Base-by-base conservation (phyloP, 2,888 invertebrate genomes). In the Macropis europaea region DNA sequence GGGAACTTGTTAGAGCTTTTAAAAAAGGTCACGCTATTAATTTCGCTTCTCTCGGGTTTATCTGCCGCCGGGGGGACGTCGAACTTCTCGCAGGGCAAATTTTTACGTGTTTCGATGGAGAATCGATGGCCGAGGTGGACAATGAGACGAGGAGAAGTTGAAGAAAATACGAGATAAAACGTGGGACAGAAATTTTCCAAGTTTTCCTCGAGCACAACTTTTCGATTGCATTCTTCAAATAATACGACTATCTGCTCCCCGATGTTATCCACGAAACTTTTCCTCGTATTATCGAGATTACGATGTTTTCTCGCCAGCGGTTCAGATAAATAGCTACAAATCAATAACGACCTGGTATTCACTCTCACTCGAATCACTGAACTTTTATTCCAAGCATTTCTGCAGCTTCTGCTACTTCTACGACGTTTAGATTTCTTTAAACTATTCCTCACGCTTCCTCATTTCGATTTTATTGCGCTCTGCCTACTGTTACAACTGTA, bases 301-400 rank as follows among this genome's bases (percentile, higher is more conserved):
- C 28, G n/a, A 38, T 57, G 40, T 57, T 50, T 13, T 26, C 11
- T 38, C 7, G 5, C 15, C 28, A 28, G n/a, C 3, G 36, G 40
- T 9, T 24, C 32, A 15, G 26, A 63, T 48, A 63, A 60, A 60
- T 43, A 48, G 30, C n/a, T 17, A 28, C 45, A 4, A 45, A 66
- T 61, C 61, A 32, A 53, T 61, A 47, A 64, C 34, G 30, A 57
- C 30, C 7, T 13, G 42, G 9, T 48, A 32, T 54, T 64, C 50
- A 30, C 30, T 43, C 36, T 56, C 36, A n/a, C 19, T 28, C 22
- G 15, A 19, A 26, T 56, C 42, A 13, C 34, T 11, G 1, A 54
- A 64, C 67, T 64, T 68, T 63, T 43, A 50, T 68, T 22, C 13
- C 30, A n/a, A 30, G 22, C 56, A 56, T 50, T 68, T 43, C 48